These are phyloP conservation scores for Conus ventricosus DNA, from an alignment of 1,140 invertebrate genomes.

Conservation along the genomic window DNA sequence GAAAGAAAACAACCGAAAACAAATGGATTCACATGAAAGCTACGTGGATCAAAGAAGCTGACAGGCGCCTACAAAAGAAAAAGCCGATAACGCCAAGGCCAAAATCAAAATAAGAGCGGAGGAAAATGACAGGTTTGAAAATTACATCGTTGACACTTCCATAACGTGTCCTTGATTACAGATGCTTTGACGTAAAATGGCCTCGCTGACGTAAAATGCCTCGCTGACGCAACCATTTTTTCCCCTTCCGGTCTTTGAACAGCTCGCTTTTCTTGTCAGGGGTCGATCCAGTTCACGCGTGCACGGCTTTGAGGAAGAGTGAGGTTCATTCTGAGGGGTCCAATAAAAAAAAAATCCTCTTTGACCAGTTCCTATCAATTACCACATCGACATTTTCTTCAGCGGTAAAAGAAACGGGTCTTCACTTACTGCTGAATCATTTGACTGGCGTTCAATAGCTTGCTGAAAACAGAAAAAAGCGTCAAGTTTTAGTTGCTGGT, in stretches of 20 bases:
- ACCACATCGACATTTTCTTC: not conserved
- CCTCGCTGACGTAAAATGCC: not conserved
- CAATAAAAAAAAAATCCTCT: not conserved
- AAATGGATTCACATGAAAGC: too few relatives aligned
- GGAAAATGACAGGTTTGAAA: not conserved
- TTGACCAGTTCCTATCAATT: not conserved
- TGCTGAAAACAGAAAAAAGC: not conserved
- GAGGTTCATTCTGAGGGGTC: not conserved
- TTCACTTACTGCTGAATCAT: not conserved
- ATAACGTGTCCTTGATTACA: not conserved
- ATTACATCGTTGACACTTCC: not conserved
- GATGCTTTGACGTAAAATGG: not conserved
- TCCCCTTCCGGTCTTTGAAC: not conserved
- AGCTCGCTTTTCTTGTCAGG: not conserved
- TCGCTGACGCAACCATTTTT: too few relatives aligned
- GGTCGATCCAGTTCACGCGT: not conserved
- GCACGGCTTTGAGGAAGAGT: not conserved
- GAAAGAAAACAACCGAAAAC: too few relatives aligned
- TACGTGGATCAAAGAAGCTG: too few relatives aligned
- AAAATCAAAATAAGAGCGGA: too few relatives aligned
- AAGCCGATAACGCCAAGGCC: too few relatives aligned
- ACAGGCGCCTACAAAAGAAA: too few relatives aligned
- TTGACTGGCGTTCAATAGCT: not conserved
- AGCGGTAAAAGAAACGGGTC: not conserved
- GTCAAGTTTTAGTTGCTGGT: too few relatives aligned